phyloP scores from a whole-genome alignment of 2,113 vertebrate species.

The Phaethon lepturus region DNA sequence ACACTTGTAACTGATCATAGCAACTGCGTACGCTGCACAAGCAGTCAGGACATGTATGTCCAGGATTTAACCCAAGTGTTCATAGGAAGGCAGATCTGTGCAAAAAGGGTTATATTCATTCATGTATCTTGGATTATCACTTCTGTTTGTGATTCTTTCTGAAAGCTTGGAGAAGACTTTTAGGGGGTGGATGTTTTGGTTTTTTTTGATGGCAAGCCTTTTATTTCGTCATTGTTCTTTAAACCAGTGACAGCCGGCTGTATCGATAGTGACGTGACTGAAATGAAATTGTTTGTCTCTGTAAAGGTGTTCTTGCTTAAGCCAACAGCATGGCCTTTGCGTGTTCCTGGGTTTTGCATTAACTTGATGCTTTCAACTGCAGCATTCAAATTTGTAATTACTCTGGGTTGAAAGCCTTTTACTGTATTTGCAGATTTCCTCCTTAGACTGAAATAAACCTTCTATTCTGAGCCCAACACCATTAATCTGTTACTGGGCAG shows the following conservation, averaged over 20 bases:
- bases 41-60: not conserved
- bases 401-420: not conserved
- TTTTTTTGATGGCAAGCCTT: not conserved
- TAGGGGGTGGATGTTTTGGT: rapidly evolving
- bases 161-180: not conserved
- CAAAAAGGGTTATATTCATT: not conserved
- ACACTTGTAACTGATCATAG: not conserved
- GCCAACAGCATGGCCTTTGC: not conserved
- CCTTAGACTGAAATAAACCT: not conserved
- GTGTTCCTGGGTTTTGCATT: not conserved
- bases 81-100: not conserved
- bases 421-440: not conserved
- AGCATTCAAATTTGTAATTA: not conserved
- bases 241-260: not conserved
- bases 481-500: not conserved
- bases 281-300: not conserved
- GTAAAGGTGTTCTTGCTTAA: not conserved
- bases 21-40: not conserved
- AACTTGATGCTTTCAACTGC: not conserved
- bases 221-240: not conserved
- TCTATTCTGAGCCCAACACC: not conserved
- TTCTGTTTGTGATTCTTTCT: not conserved
- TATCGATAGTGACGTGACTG: not conserved
- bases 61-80: not conserved
- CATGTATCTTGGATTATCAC: not conserved